Evolutionary conservation across 37 sponge, comb jelly and placozoan species (phyloP), one percentile per base, ranked within the genome.

Genomic region (Oopsacas minuta): DNA sequence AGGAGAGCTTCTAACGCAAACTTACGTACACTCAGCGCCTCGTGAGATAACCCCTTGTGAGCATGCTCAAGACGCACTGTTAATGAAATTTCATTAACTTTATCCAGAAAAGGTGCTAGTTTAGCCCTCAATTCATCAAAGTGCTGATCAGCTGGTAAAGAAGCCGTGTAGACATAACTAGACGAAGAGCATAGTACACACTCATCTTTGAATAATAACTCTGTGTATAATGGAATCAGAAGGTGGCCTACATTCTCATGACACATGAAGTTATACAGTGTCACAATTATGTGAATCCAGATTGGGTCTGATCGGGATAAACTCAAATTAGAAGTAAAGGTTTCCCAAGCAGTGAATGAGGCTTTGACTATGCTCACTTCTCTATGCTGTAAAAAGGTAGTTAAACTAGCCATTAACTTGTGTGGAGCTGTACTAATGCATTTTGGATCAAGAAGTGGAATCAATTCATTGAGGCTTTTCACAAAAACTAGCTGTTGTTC

Each of bases 351-450:
- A 10, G 7, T 34, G 30, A 61, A 61, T 7, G 75, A 61, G 28
- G 75, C 75, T 12, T 61, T 61, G 1, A 12, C 22, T 25, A 61
- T 61, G 7, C 1, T n/a, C 30, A 32, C 75, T 7, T 61, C 75
- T 34, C 28, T 25, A 12, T 61, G 75, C 32, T 61, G 22, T 34
- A 61, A n/a, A 34, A 61, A 61, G 75, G 22, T 32, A n/a, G 75
- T 61, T 25, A 61, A 34, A n/a, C 75, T 61, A 61, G 75, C 75
- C 75, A 61, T 61, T n/a, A 61, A 34, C 28, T 61, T 61, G 75
- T 61, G 75, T 3, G 75, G 75, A 10, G 75, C 75, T 61, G 30
- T 7, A 34, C 28, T 61, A 34, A 61, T 61, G 75, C 30, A 61
- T 3, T 3, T 61, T 5, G 75, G 75, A 25, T 12, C 75, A 3